Evolutionary conservation across 1,140 invertebrate genomes (phyloP).

Genomic region (Onthophagus taurus): DNA sequence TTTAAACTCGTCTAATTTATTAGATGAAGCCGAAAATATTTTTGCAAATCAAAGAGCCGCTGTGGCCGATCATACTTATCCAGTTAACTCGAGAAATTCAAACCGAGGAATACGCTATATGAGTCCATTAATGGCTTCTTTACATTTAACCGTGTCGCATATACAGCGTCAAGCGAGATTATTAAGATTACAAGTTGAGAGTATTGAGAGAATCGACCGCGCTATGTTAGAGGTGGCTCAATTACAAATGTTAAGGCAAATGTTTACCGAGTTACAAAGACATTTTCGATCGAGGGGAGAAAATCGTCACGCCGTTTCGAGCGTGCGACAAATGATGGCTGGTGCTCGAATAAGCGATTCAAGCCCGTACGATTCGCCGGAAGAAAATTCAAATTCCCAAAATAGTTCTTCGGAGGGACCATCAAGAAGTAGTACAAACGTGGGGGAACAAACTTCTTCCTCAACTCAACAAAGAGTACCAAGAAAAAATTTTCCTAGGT

Average conservation of each 20-base stretch:
- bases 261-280: constrained; percentile 53
- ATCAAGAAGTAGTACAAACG: not conserved
- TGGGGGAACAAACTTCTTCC: not conserved
- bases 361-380: constrained; percentile 26
- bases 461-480: not conserved
- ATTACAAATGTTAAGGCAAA: constrained; percentile 49
- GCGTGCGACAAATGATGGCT: constrained; percentile 37
- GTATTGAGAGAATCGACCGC: constrained; percentile 33
- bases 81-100: constrained; percentile 24
- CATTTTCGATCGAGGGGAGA: constrained; percentile 38
- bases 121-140: constrained; percentile 30
- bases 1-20: not conserved
- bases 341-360: constrained; percentile 36
- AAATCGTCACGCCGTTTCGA: constrained; percentile 26
- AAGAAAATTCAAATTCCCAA: constrained; percentile 15
- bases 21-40: constrained; percentile 8
- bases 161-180: constrained; percentile 32
- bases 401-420: not conserved
- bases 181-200: constrained; percentile 30
- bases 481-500: constrained; percentile 31
- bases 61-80: constrained; percentile 34
- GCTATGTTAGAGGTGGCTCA: constrained; percentile 41
- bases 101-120: constrained; percentile 20
- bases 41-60: constrained; percentile 16
- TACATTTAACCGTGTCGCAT: constrained; percentile 32